Base-by-base conservation (phyloP, 1,140 invertebrate species). In the Cydia splendana region DNA sequence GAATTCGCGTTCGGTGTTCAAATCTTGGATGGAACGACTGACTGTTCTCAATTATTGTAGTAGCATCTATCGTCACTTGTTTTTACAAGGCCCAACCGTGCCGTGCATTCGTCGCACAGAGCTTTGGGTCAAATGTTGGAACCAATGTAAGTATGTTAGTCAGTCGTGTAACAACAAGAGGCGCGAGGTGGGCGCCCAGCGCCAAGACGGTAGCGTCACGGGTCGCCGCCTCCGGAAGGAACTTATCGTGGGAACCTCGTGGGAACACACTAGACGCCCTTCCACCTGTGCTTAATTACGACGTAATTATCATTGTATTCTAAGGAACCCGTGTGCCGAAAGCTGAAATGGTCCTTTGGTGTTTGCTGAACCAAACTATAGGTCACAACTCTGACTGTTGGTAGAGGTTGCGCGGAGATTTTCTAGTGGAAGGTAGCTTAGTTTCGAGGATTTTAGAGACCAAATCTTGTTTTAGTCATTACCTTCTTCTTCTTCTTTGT, bases 211-310 rank as follows among this genome's bases (percentile, higher is more conserved):
- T 88, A 87, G 86, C 86, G 90, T 87, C 87, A 91, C 82, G 91
- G 91, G 91, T 91, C 90, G 86, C 81, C 79, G 85, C 79, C 82
- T 86, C 86, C 90, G 91, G 91, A 92, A 91, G 90, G 88, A 90
- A 92, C 91, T 76, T 65, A 65, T 34, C 91, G 91, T 92, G 91
- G 89, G 91, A 92, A 92, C 77, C 24, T 9, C 4, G n/a, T 75
- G 74, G 69, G 67, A 71, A 71, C 76, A 73, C 77, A 79, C 82
- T 38, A 74, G 71, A 74, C 71, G 42, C 69, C 69, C 69, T 51
- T 74, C 45, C 67, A 71, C 67, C 67, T 71, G 67, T 13, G 12
- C 34, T 74, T 74, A 74, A 51, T 74, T 51, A 30, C 20, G 5
- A 24, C 51, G 24, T 30, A 71, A 71, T 71, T 71, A 38, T 69